Evolutionary conservation across 2,797 vertebrate species (phyloP).

Genomic region (Cirrhinus molitorella): DNA sequence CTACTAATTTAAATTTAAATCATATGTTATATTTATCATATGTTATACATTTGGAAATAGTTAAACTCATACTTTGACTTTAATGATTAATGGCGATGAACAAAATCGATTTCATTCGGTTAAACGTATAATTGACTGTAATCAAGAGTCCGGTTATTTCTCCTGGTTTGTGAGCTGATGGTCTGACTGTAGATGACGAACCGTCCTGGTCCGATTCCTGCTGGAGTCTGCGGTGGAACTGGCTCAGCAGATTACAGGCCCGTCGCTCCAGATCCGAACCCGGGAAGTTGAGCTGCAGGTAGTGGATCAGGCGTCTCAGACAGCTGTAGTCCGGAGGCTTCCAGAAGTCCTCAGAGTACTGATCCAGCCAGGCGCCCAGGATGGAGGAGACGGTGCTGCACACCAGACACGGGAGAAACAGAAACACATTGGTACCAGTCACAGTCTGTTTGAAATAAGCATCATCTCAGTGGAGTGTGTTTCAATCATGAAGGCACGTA

Average conservation of each 20-base stretch:
- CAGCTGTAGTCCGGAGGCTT: conserved; percentile 85
- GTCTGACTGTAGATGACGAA: conserved; percentile 46
- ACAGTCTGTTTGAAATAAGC: background rate
- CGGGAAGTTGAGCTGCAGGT: conserved; percentile 86
- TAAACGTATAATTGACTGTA: no score
- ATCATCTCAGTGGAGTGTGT: background rate
- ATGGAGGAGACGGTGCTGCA: conserved; percentile 88
- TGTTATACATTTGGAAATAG: no score
- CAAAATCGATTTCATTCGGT: no score
- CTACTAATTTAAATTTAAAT: no score
- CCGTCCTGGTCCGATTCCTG: conserved; percentile 75
- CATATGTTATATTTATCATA: no score
- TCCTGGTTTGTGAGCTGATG: background rate
- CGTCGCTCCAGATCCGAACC: conserved; percentile 87
- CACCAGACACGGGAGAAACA: background rate
- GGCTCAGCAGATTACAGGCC: conserved; percentile 83
- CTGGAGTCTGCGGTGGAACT: conserved; percentile 82
- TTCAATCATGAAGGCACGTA: conserved; percentile 66
- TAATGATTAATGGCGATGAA: no score
- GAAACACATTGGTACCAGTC: background rate
- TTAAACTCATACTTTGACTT: no score
- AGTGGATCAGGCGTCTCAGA: conserved; percentile 85
- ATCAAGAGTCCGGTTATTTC: background rate
- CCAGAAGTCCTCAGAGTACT: conserved; percentile 89
- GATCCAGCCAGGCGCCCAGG: conserved; percentile 89